phyloP scores from a whole-genome alignment of 2,113 vertebrate species.

The Sinocyclocheilus anophthalmus region DNA sequence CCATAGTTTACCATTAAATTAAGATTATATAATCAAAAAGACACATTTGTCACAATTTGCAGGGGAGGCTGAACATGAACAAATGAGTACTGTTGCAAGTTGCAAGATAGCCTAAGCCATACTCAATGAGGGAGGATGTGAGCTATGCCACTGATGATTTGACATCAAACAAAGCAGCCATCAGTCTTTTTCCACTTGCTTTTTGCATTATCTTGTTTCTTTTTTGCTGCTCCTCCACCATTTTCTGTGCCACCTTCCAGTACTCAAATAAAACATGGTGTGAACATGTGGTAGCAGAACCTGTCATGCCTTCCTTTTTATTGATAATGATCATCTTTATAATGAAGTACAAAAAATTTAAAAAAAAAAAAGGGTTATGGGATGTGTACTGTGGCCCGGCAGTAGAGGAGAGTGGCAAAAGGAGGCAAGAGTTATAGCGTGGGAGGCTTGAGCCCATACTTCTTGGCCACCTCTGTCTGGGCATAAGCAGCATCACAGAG shows the following conservation, averaged over 20 bases:
- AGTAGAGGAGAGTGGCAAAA: constrained; percentile 36
- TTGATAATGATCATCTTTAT: constrained; percentile 59
- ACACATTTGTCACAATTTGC: constrained; percentile 30
- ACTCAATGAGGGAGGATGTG: constrained; percentile 13
- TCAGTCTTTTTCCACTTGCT: neutral
- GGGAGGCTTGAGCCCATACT: constrained; percentile 97
- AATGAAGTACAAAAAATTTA: constrained; percentile 57
- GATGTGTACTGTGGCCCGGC: constrained; percentile 51
- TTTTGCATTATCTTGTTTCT: neutral
- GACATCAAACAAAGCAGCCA: neutral
- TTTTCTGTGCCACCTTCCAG: constrained; percentile 18
- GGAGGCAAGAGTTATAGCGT: constrained; percentile 84
- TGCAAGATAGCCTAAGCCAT: constrained; percentile 31
- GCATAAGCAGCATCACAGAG: constrained; percentile 97
- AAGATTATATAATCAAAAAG: neutral
- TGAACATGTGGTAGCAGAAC: constrained; percentile 58
- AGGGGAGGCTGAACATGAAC: neutral
- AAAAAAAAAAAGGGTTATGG: constrained; percentile 57
- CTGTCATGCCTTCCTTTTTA: constrained; percentile 30
- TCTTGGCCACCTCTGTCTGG: constrained; percentile 97
- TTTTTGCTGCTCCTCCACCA: neutral
- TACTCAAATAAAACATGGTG: constrained; percentile 51
- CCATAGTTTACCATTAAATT: neutral
- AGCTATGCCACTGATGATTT: constrained; percentile 15
- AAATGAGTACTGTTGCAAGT: constrained; percentile 32